A percentile compares a stretch with the other conserved stretches of the same genome.
phyloP scores from a whole-genome alignment of 2,113 vertebrate genomes.

The Ia io region DNA sequence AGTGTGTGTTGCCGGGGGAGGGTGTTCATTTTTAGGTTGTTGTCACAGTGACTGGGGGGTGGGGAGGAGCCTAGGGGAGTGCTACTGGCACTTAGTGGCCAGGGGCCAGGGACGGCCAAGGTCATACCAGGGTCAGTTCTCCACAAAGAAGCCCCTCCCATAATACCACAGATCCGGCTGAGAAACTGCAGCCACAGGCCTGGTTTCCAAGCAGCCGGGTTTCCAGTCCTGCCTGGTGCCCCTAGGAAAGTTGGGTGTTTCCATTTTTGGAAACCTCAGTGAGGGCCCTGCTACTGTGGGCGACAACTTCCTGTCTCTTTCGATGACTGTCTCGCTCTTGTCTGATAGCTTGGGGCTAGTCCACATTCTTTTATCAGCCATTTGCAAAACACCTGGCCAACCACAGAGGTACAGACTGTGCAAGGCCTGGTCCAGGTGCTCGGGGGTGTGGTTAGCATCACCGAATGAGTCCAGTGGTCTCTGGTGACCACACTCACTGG shows the following conservation, averaged over 20 bases:
- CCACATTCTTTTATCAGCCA: background rate
- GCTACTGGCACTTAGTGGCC: background rate
- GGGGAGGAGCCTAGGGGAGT: too few relatives aligned
- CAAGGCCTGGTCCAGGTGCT: background rate
- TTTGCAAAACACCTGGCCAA: background rate
- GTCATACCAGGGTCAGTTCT: background rate
- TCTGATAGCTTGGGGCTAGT: background rate
- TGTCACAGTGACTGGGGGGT: background rate
- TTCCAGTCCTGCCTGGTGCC: background rate
- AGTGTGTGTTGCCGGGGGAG: too few relatives aligned
- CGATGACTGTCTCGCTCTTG: background rate
- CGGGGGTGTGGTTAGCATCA: accelerated
- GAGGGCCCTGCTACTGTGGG: accelerated
- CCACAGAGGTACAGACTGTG: background rate
- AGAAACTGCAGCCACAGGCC: background rate
- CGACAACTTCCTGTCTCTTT: background rate
- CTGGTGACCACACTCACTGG: background rate
- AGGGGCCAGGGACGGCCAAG: background rate
- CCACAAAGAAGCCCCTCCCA: accelerated
- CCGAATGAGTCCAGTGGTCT: background rate
- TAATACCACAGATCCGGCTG: background rate
- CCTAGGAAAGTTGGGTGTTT: background rate
- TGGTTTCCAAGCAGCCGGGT: background rate
- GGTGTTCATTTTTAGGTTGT: background rate
- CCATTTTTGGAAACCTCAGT: background rate